These are phyloP conservation scores for Abramis brama DNA, from an alignment of 2,113 vertebrate species.

Conservation along the genomic window DNA sequence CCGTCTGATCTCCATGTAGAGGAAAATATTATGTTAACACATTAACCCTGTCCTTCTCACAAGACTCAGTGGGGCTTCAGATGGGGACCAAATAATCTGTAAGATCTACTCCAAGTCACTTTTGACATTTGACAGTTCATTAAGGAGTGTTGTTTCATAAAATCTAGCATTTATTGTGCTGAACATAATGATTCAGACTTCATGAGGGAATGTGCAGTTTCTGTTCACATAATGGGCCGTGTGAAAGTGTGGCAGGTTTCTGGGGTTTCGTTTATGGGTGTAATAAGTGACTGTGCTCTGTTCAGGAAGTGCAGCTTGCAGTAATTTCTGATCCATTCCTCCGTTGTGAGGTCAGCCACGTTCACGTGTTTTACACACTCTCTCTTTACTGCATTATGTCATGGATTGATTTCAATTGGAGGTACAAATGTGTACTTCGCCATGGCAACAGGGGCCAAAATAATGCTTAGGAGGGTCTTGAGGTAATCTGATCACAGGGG, in stretches of 20 bases:
- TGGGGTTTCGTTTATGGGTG: slow-evolving; percentile 34
- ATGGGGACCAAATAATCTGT: not conserved
- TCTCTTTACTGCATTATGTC: slow-evolving; percentile 61
- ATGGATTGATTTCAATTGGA: slow-evolving; percentile 62
- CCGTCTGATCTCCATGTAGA: not conserved
- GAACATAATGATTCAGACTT: slow-evolving; percentile 12
- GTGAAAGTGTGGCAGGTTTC: slow-evolving; percentile 23
- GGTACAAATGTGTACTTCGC: slow-evolving; percentile 66
- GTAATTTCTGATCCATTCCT: slow-evolving; percentile 62
- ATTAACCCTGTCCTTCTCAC: not conserved
- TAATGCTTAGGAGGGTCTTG: slow-evolving; percentile 56
- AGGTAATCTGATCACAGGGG: slow-evolving; percentile 47
- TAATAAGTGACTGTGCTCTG: slow-evolving; percentile 31
- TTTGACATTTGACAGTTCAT: slow-evolving; percentile 2
- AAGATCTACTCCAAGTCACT: not conserved
- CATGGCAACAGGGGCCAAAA: slow-evolving; percentile 68
- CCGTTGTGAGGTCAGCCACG: slow-evolving; percentile 61
- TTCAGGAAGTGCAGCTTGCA: slow-evolving; percentile 47
- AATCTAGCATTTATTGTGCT: slow-evolving; percentile 9
- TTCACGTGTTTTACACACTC: slow-evolving; percentile 54
- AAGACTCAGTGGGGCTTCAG: not conserved
- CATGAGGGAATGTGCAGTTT: not conserved
- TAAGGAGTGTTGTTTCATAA: slow-evolving; percentile 14
- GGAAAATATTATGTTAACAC: not conserved
- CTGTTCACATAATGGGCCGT: slow-evolving; percentile 6